These are phyloP conservation scores for Caenorhabditis drosophilae DNA, from an alignment of 2,888 invertebrate genomes.

Conservation along the genomic window DNA sequence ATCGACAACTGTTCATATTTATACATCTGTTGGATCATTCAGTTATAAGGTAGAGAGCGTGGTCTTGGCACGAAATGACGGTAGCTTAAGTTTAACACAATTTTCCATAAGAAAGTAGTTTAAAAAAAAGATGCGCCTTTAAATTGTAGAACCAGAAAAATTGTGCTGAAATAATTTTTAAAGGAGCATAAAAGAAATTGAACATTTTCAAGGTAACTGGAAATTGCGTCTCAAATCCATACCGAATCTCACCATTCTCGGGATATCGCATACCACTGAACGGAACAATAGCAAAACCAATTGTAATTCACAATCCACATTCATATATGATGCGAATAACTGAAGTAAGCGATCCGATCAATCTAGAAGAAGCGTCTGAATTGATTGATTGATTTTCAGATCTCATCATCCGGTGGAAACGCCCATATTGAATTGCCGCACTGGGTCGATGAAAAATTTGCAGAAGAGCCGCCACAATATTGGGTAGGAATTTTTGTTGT, in stretches of 20 bases:
- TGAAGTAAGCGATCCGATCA: slow-evolving; percentile 45
- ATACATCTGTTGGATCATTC: slow-evolving; percentile 89
- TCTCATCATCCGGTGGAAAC: slow-evolving; percentile 74
- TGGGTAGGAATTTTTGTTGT: too few relatives aligned
- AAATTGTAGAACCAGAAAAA: too few relatives aligned
- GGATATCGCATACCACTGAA: slow-evolving; percentile 89
- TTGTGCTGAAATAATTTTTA: too few relatives aligned
- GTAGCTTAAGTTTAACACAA: too few relatives aligned
- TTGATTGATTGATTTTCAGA: slow-evolving; percentile 1
- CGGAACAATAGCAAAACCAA: slow-evolving; percentile 78
- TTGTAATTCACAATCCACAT: slow-evolving; percentile 90
- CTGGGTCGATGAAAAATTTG: slow-evolving; percentile 75
- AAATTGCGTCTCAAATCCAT: slow-evolving; percentile 86
- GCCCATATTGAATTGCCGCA: slow-evolving; percentile 85
- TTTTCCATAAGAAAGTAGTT: too few relatives aligned
- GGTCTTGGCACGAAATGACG: too few relatives aligned
- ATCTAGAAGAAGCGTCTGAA: too few relatives aligned
- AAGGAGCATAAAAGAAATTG: not conserved
- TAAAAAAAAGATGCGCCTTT: too few relatives aligned
- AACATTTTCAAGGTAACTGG: slow-evolving; percentile 71
- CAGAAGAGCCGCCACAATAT: slow-evolving; percentile 81
- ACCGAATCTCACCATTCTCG: slow-evolving; percentile 86
- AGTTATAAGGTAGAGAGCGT: slow-evolving; percentile 72
- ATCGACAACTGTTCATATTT: slow-evolving; percentile 86
- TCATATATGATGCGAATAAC: slow-evolving; percentile 82